Evolutionary conservation across 2,113 vertebrate species (phyloP), one percentile per base, ranked within the genome.

Genomic region (Tringa solitaria): DNA sequence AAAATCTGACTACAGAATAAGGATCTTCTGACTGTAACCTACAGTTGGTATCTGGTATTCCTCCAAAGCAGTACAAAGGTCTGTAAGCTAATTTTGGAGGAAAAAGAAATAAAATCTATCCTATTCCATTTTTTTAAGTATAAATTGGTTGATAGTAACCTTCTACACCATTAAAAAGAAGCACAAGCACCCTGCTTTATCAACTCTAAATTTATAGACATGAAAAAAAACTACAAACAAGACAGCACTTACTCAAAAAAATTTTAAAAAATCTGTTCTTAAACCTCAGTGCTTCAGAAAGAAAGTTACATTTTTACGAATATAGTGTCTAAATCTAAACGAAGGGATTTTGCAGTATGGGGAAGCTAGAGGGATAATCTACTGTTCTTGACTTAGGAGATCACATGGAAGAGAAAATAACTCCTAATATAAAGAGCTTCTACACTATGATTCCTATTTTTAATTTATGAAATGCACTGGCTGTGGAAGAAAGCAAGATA

Each of bases 1-100:
- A 91, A 78, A 78, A 74, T 95, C 73, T 93, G 74, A 93, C 92
- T 80, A 89, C 51, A 95, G 89, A 94, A 88, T 92, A 74, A 97
- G 76, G 74, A 63, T 86, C 84, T 96, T 95, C 93, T 64, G 80
- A 86, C 89, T 96, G 81, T 90, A 96, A 95, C 64, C 70, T 89
- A 24, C 21, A 96, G 8, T 32, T 89, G 79, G 63, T 91, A 68
- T 93, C 89, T 86, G 88, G 37, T 73, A 92, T 88, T 95, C 60
- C 65, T 88, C 60, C 89, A 92, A 84, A 91, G 89, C 48, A 93
- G 84, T 89, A 94, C n/a, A 90, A 94, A 78, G 64, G 2, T 39
- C 60, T 61, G 60, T 39, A 80, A 77, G 7, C 8, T 74, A 73
- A 26, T 57, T 72, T 60, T 37, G 6, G 7, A 13, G 2, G 2